Percentiles rank a stretch among this genome's conserved stretches.
Evolutionary conservation across 2,113 vertebrate genomes (phyloP).

Genomic region (Mormyrus lacerda): DNA sequence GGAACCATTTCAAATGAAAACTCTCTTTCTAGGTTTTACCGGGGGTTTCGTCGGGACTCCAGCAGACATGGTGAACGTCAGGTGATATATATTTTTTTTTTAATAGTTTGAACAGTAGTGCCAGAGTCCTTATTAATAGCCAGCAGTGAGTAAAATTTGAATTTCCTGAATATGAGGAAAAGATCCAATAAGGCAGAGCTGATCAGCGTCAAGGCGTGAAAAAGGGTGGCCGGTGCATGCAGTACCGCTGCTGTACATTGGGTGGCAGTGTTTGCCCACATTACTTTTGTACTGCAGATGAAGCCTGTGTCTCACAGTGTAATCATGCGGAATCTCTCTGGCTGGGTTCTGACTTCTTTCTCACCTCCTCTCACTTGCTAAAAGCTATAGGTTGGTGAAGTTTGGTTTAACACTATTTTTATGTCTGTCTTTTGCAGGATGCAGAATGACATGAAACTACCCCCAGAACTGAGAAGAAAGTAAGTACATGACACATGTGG

Average conservation of each 20-base stretch:
- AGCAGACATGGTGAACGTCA: constrained; percentile 92
- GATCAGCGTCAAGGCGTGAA: not conserved
- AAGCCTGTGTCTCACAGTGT: not conserved
- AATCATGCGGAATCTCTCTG: not conserved
- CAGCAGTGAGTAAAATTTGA: not conserved
- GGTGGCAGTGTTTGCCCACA: not conserved
- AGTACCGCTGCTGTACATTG: not conserved
- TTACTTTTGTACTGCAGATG: not conserved
- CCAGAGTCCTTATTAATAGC: not conserved
- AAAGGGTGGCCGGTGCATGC: not conserved
- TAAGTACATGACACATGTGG: constrained; percentile 52
- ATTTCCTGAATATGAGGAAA: not conserved
- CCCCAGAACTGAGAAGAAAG: constrained; percentile 74
- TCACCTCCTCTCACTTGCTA: not conserved
- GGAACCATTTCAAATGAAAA: not conserved
- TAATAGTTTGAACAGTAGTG: not conserved
- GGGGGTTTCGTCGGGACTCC: constrained; percentile 91
- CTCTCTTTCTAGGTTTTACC: constrained; percentile 68
- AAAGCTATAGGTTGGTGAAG: not conserved
- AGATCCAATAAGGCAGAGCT: not conserved
- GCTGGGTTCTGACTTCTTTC: not conserved
- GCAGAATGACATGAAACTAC: constrained; percentile 94
- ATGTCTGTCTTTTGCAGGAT: constrained; percentile 62
- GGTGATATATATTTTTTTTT: constrained; percentile 52
- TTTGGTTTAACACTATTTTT: not conserved